Evolutionary conservation across 1,140 invertebrate species (phyloP).

Genomic region (Solenopsis fugax): DNA sequence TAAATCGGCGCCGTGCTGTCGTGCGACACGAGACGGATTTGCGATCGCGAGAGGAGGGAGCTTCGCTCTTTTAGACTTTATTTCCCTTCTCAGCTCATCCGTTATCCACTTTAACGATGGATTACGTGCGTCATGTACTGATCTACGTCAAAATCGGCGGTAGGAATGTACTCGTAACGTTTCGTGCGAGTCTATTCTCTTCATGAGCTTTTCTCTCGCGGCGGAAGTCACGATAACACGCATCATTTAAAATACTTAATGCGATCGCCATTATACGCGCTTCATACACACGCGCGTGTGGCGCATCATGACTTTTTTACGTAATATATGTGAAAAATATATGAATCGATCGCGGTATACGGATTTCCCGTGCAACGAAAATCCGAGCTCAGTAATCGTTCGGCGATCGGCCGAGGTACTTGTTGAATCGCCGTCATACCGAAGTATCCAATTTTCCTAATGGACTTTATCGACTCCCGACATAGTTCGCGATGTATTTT

Average conservation of each 20-base stretch:
- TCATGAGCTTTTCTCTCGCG: neutral
- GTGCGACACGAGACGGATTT: neutral
- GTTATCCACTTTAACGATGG: neutral
- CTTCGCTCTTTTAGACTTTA: neutral
- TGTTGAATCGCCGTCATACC: constrained; percentile 32
- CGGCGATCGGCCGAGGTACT: constrained; percentile 22
- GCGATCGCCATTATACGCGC: neutral
- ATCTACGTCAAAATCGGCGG: neutral
- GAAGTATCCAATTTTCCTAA: constrained; percentile 48
- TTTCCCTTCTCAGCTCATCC: neutral
- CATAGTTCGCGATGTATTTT: neutral
- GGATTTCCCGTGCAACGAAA: neutral
- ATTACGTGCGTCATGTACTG: neutral
- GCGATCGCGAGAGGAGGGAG: neutral
- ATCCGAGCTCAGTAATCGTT: constrained; percentile 21
- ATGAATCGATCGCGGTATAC: neutral
- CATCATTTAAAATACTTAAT: constrained; percentile 1
- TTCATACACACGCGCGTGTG: neutral
- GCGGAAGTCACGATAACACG: neutral
- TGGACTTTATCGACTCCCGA: constrained; percentile 38
- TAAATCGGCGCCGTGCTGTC: constrained; percentile 3
- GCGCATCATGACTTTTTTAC: neutral
- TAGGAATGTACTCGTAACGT: neutral
- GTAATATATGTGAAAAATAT: neutral
- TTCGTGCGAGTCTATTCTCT: neutral